Percentiles rank a stretch among this genome's conserved stretches.
Evolutionary conservation across 1,140 invertebrate genomes (phyloP).

Genomic region (Calosoma granatense): DNA sequence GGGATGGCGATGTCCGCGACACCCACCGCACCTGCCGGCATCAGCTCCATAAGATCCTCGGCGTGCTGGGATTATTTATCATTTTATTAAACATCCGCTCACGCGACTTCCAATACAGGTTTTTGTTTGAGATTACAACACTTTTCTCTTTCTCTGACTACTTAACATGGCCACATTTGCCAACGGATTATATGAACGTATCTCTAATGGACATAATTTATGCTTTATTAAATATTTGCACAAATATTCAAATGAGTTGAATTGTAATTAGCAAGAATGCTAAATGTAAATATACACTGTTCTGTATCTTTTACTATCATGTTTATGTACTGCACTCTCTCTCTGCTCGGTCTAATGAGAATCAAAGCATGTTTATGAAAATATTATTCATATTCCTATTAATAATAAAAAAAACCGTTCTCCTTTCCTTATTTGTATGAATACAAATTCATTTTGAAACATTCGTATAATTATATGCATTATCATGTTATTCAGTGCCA

Average conservation of each 20-base stretch:
- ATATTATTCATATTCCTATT: too few species aligned
- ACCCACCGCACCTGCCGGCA: background rate
- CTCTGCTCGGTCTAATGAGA: too few species aligned
- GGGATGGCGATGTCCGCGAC: too few species aligned
- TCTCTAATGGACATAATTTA: conserved; percentile 1
- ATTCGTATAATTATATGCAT: too few species aligned
- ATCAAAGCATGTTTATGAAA: too few species aligned
- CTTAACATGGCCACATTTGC: background rate
- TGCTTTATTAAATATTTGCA: conserved; percentile 8
- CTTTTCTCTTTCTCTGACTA: background rate
- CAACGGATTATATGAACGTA: background rate
- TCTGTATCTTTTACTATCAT: too few species aligned
- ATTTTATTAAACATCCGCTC: conserved; percentile 3
- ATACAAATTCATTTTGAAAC: too few species aligned
- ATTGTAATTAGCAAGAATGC: conserved; percentile 5
- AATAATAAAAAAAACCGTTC: too few species aligned
- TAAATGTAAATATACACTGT: background rate
- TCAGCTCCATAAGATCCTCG: background rate
- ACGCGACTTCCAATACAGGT: background rate
- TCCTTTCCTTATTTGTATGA: too few species aligned
- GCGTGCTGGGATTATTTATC: background rate
- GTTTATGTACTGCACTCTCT: too few species aligned
- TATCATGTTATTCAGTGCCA: too few species aligned
- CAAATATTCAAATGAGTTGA: conserved; percentile 5
- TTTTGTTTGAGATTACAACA: background rate